These are phyloP conservation scores for Melanotaenia boesemani DNA, from an alignment of 2,797 vertebrate genomes.

Conservation along the genomic window DNA sequence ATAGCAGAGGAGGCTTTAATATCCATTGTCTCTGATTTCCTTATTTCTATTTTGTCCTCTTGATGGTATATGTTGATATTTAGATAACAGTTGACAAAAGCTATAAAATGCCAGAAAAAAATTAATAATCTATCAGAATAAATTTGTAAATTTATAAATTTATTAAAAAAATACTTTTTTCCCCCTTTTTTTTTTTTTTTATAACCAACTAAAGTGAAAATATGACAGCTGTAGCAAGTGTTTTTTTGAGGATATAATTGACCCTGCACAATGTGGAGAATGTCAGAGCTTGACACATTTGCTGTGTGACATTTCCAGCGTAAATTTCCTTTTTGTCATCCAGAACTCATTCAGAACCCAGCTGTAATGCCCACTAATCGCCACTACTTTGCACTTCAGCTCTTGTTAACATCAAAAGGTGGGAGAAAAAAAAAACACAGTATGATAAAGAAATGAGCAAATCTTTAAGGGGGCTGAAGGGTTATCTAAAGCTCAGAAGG, in stretches of 20 bases:
- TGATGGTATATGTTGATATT: background rate
- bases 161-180: too few relatives aligned
- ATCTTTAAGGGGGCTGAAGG: background rate
- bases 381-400: conserved; percentile 33
- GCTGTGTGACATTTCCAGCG: conserved; percentile 24
- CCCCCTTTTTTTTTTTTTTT: too few relatives aligned
- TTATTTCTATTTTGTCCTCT: background rate
- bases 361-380: conserved; percentile 44
- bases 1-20: conserved; percentile 1
- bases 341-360: conserved; percentile 34
- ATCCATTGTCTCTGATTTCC: background rate
- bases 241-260: conserved; percentile 20
- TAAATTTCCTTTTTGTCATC: conserved; percentile 17
- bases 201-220: too few relatives aligned
- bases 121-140: too few relatives aligned
- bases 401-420: conserved; percentile 45
- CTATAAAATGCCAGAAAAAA: too few relatives aligned
- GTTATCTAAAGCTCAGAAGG: background rate
- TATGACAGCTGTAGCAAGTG: too few relatives aligned
- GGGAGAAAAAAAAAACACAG: conserved; percentile 9
- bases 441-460: conserved; percentile 22
- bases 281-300: conserved; percentile 27
- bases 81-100: background rate
- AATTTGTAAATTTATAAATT: too few relatives aligned
- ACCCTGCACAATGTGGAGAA: conserved; percentile 7